Percentiles rank a stretch among this genome's conserved stretches.
phyloP scores from a whole-genome alignment of 2,888 invertebrate species.

The Lycocerus yunnanus region DNA sequence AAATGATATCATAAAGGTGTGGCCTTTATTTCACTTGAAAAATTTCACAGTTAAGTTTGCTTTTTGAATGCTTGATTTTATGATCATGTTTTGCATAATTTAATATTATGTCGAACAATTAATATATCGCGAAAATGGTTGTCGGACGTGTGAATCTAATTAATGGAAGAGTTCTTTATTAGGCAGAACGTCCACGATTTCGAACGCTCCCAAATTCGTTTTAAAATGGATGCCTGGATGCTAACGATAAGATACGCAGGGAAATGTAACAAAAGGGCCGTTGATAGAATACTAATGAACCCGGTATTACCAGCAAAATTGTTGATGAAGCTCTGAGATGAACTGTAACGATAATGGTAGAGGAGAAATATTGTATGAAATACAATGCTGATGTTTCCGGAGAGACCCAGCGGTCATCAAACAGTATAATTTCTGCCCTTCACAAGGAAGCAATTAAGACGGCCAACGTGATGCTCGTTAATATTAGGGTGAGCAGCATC shows the following conservation, averaged over 20 bases:
- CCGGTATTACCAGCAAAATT: background rate
- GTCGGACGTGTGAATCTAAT: background rate
- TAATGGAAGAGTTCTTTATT: background rate
- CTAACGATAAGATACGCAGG: background rate
- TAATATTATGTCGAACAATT: background rate
- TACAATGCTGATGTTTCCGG: background rate
- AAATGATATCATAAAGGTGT: background rate
- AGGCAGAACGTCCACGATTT: background rate
- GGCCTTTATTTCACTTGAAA: background rate
- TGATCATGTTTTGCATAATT: background rate
- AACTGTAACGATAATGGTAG: background rate
- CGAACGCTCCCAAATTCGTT: background rate
- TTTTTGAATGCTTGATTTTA: slow-evolving; percentile 1
- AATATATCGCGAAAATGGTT: background rate
- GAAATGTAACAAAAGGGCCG: background rate
- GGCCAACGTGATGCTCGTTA: background rate
- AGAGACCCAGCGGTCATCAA: background rate
- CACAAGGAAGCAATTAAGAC: background rate
- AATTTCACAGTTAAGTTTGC: slow-evolving; percentile 1
- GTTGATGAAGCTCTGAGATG: background rate
- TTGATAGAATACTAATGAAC: background rate
- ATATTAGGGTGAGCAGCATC: background rate
- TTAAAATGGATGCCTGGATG: background rate
- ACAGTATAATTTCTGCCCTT: background rate
- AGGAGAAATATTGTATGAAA: background rate